Percentiles rank a stretch among this genome's conserved stretches.
These are phyloP conservation scores for Eristalinus aeneus DNA, from an alignment of 2,888 invertebrate species.

Conservation along the genomic window DNA sequence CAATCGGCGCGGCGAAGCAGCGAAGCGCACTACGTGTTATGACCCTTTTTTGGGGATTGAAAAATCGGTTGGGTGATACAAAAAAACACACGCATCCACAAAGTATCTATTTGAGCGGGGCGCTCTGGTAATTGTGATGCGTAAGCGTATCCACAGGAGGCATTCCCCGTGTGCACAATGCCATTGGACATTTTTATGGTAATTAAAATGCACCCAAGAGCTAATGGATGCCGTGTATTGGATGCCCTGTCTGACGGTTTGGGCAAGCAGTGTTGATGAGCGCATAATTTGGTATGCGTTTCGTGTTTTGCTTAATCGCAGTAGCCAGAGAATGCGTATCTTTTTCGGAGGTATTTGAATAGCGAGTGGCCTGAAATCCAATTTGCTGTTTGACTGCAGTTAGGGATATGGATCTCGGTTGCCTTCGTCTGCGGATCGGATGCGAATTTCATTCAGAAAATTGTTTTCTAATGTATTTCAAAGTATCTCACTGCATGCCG, in stretches of 20 bases:
- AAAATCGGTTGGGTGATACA: constrained; percentile 6
- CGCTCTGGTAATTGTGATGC: constrained; percentile 61
- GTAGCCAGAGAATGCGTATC: constrained; percentile 30
- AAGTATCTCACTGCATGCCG: constrained; percentile 35
- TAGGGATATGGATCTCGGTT: background rate
- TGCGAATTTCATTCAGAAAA: constrained; percentile 65
- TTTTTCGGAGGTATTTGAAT: constrained; percentile 59
- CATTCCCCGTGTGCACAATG: constrained; percentile 16
- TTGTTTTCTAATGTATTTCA: constrained; percentile 65
- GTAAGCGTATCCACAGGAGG: constrained; percentile 54
- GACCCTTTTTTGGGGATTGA: constrained; percentile 51
- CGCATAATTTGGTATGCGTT: constrained; percentile 58
- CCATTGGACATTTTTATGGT: constrained; percentile 62
- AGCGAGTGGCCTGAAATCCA: background rate
- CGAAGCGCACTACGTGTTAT: constrained; percentile 52
- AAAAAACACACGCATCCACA: constrained; percentile 7
- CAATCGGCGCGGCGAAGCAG: constrained; percentile 62
- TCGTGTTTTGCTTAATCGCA: constrained; percentile 21
- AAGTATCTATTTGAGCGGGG: background rate
- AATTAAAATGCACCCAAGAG: constrained; percentile 68
- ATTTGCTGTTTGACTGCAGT: constrained; percentile 10
- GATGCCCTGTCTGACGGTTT: background rate
- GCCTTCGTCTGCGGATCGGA: constrained; percentile 11
- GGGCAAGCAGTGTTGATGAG: constrained; percentile 48
- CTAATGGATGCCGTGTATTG: constrained; percentile 40